Evolutionary conservation across 2,888 invertebrate genomes (phyloP).

Genomic region (Chaitophorus viminalis): DNA sequence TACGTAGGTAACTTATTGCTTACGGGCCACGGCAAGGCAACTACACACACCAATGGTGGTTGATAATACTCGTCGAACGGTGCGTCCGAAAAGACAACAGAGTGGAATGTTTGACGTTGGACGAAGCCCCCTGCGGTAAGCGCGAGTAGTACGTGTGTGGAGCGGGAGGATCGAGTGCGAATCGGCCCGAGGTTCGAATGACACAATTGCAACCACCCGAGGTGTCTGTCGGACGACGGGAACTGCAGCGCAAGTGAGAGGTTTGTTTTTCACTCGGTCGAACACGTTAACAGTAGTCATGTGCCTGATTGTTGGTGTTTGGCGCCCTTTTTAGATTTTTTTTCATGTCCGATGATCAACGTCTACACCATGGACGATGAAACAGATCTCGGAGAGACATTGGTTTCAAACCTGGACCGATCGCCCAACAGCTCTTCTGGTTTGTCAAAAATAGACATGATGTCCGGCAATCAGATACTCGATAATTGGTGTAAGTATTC

Average conservation of each 20-base stretch:
- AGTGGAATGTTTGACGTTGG: neutral
- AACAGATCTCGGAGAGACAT: conserved; percentile 35
- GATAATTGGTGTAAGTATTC: conserved; percentile 53
- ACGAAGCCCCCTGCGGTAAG: neutral
- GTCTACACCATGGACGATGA: conserved; percentile 57
- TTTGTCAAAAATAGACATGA: conserved; percentile 31
- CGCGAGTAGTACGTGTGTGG: neutral
- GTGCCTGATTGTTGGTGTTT: neutral
- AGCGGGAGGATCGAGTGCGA: neutral
- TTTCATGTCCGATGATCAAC: neutral
- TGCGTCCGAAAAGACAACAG: neutral
- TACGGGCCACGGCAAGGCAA: no score
- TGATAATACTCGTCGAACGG: neutral
- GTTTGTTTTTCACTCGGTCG: neutral
- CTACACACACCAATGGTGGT: neutral
- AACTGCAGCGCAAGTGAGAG: neutral
- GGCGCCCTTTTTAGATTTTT: neutral
- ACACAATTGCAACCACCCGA: neutral
- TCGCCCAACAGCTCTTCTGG: conserved; percentile 19
- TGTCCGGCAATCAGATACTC: conserved; percentile 47
- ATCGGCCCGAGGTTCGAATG: neutral
- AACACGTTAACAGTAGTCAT: neutral
- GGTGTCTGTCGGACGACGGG: neutral
- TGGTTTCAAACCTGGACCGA: conserved; percentile 33
- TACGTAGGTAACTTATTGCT: neutral